Evolutionary conservation across 2,888 invertebrate species (phyloP).

Genomic region (Palloptera scutellata): DNA sequence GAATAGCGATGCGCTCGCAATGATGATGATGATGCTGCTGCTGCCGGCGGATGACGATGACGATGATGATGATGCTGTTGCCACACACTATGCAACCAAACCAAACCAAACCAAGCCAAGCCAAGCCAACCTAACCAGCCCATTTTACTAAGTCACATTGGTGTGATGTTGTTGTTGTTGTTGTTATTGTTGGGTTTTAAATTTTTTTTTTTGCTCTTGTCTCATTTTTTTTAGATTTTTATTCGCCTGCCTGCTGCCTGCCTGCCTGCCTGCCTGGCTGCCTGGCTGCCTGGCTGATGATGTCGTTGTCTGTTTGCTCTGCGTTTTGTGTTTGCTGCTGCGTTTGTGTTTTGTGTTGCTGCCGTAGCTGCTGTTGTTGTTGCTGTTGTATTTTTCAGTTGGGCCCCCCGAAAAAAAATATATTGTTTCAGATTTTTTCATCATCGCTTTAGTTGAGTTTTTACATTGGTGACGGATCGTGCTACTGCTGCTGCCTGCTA

Average conservation of each 20-base stretch:
- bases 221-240: conserved; percentile 14
- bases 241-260: conserved; percentile 19
- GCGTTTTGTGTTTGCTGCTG: conserved; percentile 13
- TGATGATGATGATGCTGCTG: conserved; percentile 18
- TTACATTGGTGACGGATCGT: conserved; percentile 66
- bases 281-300: conserved; percentile 25
- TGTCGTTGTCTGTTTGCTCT: conserved; percentile 24
- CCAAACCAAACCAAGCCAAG: too few species aligned
- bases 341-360: conserved; percentile 10
- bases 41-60: conserved; percentile 12
- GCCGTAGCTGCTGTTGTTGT: conserved; percentile 7
- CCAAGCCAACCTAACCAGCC: background rate
- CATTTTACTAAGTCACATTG: background rate
- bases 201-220: conserved; percentile 26
- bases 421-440: conserved; percentile 66
- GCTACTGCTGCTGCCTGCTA: conserved; percentile 46
- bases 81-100: background rate
- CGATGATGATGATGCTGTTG: conserved; percentile 15
- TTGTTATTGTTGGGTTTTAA: conserved; percentile 21
- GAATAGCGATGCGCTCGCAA: background rate
- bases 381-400: conserved; percentile 31
- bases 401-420: conserved; percentile 62
- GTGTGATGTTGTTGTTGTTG: conserved; percentile 10
- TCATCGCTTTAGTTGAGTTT: conserved; percentile 66
- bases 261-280: conserved; percentile 15